Evolutionary conservation across 64 coral and sea anemone genomes (phyloP).

Genomic region (Montipora efflorescens): DNA sequence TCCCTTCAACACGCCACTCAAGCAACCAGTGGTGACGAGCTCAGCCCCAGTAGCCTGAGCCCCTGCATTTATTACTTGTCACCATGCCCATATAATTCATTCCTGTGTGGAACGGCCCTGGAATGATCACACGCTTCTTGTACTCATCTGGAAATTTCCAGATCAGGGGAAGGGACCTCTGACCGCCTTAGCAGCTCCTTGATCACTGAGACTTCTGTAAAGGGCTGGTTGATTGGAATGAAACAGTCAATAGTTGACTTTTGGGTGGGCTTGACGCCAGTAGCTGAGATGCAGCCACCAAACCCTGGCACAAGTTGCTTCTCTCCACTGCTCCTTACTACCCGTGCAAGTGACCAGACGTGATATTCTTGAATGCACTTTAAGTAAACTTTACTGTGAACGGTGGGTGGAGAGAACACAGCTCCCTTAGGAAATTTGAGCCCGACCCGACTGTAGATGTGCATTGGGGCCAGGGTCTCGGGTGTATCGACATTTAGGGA

Average conservation of each 20-base stretch:
- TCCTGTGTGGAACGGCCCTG: slow-evolving; percentile 55
- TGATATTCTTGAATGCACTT: slow-evolving; percentile 42
- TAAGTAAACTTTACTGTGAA: neutral
- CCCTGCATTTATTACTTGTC: slow-evolving; percentile 59
- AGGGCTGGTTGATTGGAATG: slow-evolving; percentile 55
- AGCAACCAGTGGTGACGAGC: slow-evolving; percentile 53
- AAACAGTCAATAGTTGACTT: slow-evolving; percentile 61
- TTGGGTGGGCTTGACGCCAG: neutral
- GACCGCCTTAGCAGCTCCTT: slow-evolving; percentile 56
- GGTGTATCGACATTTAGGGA: slow-evolving; percentile 15
- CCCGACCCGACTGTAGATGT: slow-evolving; percentile 50
- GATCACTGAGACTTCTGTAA: slow-evolving; percentile 50
- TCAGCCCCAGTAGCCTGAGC: slow-evolving; percentile 46
- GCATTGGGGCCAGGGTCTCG: slow-evolving; percentile 50
- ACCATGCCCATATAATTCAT: slow-evolving; percentile 57
- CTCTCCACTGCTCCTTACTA: slow-evolving; percentile 45
- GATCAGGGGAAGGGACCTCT: slow-evolving; percentile 57
- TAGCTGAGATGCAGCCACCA: slow-evolving; percentile 44
- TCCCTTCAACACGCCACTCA: slow-evolving; percentile 35
- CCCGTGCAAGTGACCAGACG: slow-evolving; percentile 33
- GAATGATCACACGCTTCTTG: slow-evolving; percentile 42
- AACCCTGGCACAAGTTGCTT: slow-evolving; percentile 59
- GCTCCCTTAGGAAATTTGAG: slow-evolving; percentile 41
- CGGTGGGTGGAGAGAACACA: neutral
- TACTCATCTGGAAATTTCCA: slow-evolving; percentile 61